Percentiles rank a stretch among this genome's conserved stretches.
Conservation (phyloP, 2,888 invertebrate genomes). For the Drosophila parthenogenetica region DNA sequence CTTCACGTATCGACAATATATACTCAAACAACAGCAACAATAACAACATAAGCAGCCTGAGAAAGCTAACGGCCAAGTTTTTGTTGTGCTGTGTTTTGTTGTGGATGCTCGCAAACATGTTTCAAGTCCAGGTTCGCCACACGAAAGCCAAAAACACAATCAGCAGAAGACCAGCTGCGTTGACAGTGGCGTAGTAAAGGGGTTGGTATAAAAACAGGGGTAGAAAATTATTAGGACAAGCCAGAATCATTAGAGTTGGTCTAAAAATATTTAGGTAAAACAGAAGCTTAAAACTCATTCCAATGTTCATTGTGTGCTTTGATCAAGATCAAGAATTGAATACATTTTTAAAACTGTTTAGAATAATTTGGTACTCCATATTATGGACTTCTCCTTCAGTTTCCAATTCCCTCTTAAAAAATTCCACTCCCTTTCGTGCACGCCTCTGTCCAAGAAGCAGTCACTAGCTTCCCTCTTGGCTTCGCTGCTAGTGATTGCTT, state of each 20-base stretch:
- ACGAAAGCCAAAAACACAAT: constrained; percentile 62
- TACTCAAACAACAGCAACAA: not conserved
- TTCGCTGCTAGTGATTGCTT: constrained; percentile 41
- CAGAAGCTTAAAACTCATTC: no score
- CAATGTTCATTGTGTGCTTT: no score
- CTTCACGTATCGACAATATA: constrained; percentile 36
- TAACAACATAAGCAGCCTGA: constrained; percentile 33
- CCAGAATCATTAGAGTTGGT: no score
- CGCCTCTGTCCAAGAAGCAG: constrained; percentile 35
- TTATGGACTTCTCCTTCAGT: no score
- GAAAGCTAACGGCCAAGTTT: constrained; percentile 67
- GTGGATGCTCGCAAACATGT: constrained; percentile 59
- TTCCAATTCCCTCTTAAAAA: not conserved
- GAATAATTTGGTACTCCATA: no score
- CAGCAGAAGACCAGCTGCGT: constrained; percentile 44
- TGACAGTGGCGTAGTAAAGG: constrained; percentile 37
- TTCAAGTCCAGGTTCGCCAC: constrained; percentile 57
- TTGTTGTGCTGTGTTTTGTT: constrained; percentile 17
- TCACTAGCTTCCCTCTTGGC: constrained; percentile 22
- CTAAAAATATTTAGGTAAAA: no score
- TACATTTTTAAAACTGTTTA: no score
- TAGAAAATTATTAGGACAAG: not conserved
- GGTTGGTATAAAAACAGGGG: not conserved
- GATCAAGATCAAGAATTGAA: no score
- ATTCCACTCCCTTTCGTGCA: not conserved